Evolutionary conservation across 2,113 vertebrate genomes (phyloP).

Genomic region (Leucoraja erinaceus): DNA sequence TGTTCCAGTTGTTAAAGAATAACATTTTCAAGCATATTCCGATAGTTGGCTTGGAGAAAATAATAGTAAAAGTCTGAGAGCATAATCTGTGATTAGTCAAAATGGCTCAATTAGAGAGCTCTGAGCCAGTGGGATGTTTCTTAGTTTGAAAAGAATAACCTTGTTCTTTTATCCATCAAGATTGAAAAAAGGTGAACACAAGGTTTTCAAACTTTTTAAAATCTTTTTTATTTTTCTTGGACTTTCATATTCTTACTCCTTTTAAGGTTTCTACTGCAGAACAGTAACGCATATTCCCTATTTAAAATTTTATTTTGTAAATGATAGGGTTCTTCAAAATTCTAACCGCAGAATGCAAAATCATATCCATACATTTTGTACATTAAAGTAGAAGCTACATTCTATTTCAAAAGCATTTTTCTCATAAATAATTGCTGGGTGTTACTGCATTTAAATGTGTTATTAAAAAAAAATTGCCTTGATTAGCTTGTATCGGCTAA

Average conservation of each 20-base stretch:
- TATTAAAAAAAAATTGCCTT: not conserved
- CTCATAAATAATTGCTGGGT: not conserved
- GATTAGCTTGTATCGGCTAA: not conserved
- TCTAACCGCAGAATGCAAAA: not conserved
- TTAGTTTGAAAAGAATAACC: not conserved
- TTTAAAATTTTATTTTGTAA: not conserved
- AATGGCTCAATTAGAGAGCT: not conserved
- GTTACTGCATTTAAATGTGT: not conserved
- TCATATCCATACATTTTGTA: not conserved
- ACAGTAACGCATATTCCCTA: not conserved
- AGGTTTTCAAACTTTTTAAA: not conserved
- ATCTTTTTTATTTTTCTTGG: not conserved
- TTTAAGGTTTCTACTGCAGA: not conserved
- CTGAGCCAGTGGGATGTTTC: not conserved
- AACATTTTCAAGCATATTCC: not conserved
- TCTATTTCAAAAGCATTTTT: not conserved
- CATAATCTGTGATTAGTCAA: not conserved
- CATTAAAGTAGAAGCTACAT: not conserved
- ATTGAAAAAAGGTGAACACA: not conserved
- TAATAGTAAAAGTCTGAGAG: not conserved
- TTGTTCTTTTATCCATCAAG: no score
- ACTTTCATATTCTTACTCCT: not conserved
- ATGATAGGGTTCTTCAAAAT: not conserved
- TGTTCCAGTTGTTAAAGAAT: not conserved
- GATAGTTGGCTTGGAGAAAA: not conserved